Base-by-base conservation (phyloP, 2,888 invertebrate species). In the Atrina japonica region DNA sequence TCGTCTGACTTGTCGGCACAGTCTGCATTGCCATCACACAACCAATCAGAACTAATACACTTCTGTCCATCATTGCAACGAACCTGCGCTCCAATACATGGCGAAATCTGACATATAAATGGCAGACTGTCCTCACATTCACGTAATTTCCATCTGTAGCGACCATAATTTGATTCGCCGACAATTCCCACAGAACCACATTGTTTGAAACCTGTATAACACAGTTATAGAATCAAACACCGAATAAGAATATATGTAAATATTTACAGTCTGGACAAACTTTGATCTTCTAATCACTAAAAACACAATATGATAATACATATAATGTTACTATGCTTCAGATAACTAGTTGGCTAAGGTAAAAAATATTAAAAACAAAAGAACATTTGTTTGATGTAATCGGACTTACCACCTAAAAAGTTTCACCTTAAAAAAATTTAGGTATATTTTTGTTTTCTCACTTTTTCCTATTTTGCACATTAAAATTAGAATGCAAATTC, bases 81-180 rank as follows among this genome's bases (percentile, higher is more conserved):
- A 63, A 73, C 78, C 63, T 83, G 77, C 27, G 76, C 77, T 18
- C 45, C 58, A 23, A 77, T 77, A 79, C 86, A 86, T 23, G 83
- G 75, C 41, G 63, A 53, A 2, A 68, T 73, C 71, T 84, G 75
- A 70, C 86, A 86, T 25, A 85, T 75, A 76, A 83, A 82, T 27
- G 68, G 63, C 27, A 66, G 66, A 27, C 72, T 73, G 11, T 68
- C 55, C 41, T 81, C 80, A 78, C 86, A 85, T 35, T 70, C 72
- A 21, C 72, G 73, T 35, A 83, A 67, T 23, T 68, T 66, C 86
- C 86, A 86, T 30, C 93, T 98, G 72, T 78, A 83, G 30, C 53
- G 49, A 18, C 80, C 80, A 61, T 68, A 69, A 23, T 63, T 65
- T 18, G 72, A 55, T n/a, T 66, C 60, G 27, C 25, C 23, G 49